Conservation (phyloP, 2,113 vertebrate genomes). For the Protobothrops mucrosquamatus region DNA sequence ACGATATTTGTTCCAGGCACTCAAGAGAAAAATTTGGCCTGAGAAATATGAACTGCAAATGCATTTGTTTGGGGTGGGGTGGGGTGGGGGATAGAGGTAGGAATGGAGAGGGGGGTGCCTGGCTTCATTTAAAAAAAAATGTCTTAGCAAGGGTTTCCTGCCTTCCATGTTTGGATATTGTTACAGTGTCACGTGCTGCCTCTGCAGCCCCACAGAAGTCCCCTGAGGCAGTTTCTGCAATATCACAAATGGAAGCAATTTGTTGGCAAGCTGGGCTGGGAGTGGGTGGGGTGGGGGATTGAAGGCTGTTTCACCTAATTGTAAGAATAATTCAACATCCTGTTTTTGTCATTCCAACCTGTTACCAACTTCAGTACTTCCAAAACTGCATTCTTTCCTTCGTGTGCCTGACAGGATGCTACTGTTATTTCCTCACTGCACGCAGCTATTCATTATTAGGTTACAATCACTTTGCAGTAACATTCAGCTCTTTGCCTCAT, state of each 20-base stretch:
- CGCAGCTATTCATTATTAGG: constrained; percentile 73
- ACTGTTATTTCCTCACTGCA: constrained; percentile 76
- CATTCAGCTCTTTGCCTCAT: constrained; percentile 57
- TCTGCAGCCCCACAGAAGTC: constrained; percentile 53
- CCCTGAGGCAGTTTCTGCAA: constrained; percentile 42
- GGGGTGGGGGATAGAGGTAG: not conserved
- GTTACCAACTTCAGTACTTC: constrained; percentile 57
- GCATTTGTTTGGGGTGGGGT: not conserved
- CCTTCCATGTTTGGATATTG: constrained; percentile 21
- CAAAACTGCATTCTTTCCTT: constrained; percentile 61
- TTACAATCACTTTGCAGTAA: constrained; percentile 66
- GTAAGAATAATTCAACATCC: constrained; percentile 66
- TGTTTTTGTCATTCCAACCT: constrained; percentile 72
- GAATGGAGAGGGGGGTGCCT: not conserved
- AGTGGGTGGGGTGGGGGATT: not conserved
- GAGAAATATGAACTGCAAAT: not conserved
- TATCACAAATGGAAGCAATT: constrained; percentile 19
- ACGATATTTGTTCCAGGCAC: not conserved
- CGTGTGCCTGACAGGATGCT: constrained; percentile 73
- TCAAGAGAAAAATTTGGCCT: not conserved
- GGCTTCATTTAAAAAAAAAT: not conserved
- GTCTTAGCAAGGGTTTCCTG: not conserved
- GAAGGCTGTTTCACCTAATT: constrained; percentile 41
- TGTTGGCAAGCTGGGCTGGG: constrained; percentile 12
- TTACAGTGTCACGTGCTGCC: constrained; percentile 7